Conservation (phyloP, 1,140 invertebrate species). For the Glossosoma conforme region DNA sequence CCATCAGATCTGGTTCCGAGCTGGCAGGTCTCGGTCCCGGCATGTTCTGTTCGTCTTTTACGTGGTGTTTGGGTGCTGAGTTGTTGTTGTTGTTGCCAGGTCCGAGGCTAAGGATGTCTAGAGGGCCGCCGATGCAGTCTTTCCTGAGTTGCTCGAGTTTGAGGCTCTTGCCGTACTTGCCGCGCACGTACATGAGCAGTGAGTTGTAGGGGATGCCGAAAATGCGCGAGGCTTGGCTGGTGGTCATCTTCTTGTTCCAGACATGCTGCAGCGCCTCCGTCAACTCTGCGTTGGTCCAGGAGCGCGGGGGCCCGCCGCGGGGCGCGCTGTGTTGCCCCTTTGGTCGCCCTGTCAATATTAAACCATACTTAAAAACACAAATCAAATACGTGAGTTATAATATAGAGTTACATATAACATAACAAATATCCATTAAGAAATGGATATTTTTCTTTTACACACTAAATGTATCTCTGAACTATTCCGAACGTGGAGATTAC, state of each 20-base stretch:
- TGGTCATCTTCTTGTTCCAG: conserved; percentile 94
- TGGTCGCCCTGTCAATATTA: conserved; percentile 53
- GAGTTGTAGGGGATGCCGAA: conserved; percentile 91
- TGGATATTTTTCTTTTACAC: too few relatives aligned
- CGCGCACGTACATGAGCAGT: conserved; percentile 85
- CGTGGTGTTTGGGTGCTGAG: conserved; percentile 47
- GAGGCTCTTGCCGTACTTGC: conserved; percentile 84
- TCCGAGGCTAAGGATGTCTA: conserved; percentile 65
- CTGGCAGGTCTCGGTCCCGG: conserved; percentile 55
- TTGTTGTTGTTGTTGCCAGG: conserved; percentile 65
- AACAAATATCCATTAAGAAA: too few relatives aligned
- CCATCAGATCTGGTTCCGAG: conserved; percentile 56
- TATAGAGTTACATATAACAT: too few relatives aligned
- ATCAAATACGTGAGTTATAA: too few relatives aligned
- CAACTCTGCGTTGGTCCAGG: conserved; percentile 85
- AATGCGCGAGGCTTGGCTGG: conserved; percentile 81
- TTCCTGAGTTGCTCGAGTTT: conserved; percentile 82
- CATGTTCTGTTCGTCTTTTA: conserved; percentile 44
- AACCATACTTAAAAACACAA: too few relatives aligned
- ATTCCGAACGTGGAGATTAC: too few relatives aligned
- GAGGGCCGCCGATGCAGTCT: conserved; percentile 74
- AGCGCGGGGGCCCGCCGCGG: conserved; percentile 78
- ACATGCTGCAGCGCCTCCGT: conserved; percentile 85
- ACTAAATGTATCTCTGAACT: too few relatives aligned
- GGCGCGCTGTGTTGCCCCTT: conserved; percentile 87